Evolutionary conservation across 2,888 invertebrate species (phyloP), one percentile per base, ranked within the genome.

Genomic region (Morpho deidamia): DNA sequence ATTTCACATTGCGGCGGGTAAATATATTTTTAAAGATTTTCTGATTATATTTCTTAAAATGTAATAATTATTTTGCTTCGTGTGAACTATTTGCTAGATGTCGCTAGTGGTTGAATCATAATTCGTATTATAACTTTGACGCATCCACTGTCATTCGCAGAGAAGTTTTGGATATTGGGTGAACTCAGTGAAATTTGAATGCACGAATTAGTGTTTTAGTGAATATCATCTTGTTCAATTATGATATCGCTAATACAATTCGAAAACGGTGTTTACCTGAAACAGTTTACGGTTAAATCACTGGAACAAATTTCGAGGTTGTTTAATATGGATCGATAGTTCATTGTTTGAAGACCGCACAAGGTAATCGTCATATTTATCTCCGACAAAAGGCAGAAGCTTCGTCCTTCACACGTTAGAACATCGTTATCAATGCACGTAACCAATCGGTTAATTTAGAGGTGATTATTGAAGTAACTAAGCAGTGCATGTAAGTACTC

Each of bases 391-490:
- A 86, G 84, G 77, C 74, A 65, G 64, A 66, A 65, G 67, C 60
- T 66, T 67, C 72, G 87, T 84, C 88, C 88, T 88, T 88, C 88
- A 84, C 83, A 83, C 83, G 82, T 85, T 83, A 82, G 76, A 78
- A 73, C 70, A 80, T 81, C 77, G 73, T 78, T 86, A 83, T 82
- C 79, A 84, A 81, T 83, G 83, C 83, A 84, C 81, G 75, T 76
- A 78, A 78, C 82, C 74, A 75, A 74, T 74, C 74, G 70, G 74
- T 78, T 77, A 74, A 72, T 73, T 76, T 78, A 74, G 77, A 82
- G 83, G 83, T 80, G 84, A 86, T 86, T 86, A 87, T 78, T 76
- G 78, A 76, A 76, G 76, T 83, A 81, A 83, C 78, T 76, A 70
- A 72, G 72, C 75, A 78, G 72, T 79, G 81, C 84, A 86, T 78